Conservation (phyloP, 1,140 invertebrate species). For the Lepidurus couesii region DNA sequence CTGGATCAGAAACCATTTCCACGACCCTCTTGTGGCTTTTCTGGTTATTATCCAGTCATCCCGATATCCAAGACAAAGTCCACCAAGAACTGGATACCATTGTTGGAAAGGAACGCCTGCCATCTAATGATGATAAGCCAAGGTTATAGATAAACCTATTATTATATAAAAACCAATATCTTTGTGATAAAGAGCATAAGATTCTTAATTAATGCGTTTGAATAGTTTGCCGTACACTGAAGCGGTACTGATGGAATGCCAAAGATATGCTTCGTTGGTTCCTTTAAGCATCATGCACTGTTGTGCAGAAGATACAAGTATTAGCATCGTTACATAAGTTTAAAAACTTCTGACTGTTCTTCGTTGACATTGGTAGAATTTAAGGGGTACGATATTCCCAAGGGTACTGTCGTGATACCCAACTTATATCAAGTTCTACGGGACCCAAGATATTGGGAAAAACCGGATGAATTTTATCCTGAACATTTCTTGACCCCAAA, state of each 20-base stretch:
- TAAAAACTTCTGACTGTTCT: too few species aligned
- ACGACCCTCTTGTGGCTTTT: not conserved
- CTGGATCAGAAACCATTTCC: conserved; percentile 29
- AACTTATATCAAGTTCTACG: not conserved
- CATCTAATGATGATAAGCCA: not conserved
- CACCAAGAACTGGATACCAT: conserved; percentile 42
- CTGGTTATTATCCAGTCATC: conserved; percentile 31
- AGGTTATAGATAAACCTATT: not conserved
- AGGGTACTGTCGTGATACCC: too few species aligned
- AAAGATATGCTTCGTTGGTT: conserved; percentile 16
- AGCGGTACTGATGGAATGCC: conserved; percentile 28
- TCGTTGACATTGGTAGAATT: not conserved
- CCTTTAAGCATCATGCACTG: not conserved
- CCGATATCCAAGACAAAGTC: conserved; percentile 39
- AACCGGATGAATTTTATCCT: not conserved
- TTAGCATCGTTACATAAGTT: too few species aligned
- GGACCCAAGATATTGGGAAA: not conserved
- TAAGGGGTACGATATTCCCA: not conserved
- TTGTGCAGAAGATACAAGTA: not conserved
- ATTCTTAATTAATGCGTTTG: not conserved
- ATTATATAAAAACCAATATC: not conserved
- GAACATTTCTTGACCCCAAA: too few species aligned
- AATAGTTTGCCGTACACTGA: conserved; percentile 31
- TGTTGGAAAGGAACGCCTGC: conserved; percentile 36
- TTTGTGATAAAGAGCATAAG: not conserved